A percentile compares a stretch with the other conserved stretches of the same genome.
Evolutionary conservation across 23 tunicate species (phyloP).

Genomic region (Diplosoma virens): DNA sequence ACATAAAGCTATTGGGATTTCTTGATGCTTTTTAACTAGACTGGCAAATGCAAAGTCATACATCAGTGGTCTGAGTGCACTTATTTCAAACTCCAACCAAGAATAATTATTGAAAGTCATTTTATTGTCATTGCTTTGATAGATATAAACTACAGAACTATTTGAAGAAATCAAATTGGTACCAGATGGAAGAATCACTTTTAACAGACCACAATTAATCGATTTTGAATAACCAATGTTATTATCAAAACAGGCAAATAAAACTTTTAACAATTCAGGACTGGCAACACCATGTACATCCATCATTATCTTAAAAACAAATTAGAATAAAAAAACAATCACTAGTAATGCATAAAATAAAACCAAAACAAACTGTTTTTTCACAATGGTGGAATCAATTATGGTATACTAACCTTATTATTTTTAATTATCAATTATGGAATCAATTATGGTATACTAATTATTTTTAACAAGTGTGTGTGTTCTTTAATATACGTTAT

Average conservation of each 20-base stretch:
- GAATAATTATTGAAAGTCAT: neutral
- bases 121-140: neutral
- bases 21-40: neutral
- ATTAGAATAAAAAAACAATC: too few relatives aligned
- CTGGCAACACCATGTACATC: slow-evolving; percentile 5
- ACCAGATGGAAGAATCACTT: slow-evolving; percentile 21
- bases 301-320: neutral
- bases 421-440: too few relatives aligned
- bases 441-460: too few relatives aligned
- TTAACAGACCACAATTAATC: neutral
- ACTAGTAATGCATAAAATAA: too few relatives aligned
- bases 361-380: too few relatives aligned
- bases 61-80: slow-evolving; percentile 5
- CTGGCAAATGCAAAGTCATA: neutral
- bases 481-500: too few relatives aligned
- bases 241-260: slow-evolving; percentile 28
- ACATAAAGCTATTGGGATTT: neutral
- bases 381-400: too few relatives aligned
- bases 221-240: neutral
- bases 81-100: slow-evolving; percentile 52
- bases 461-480: too few relatives aligned
- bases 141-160: slow-evolving; percentile 48
- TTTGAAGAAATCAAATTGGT: slow-evolving; percentile 47
- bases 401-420: too few relatives aligned
- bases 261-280: slow-evolving; percentile 29